These are phyloP conservation scores for Artemia sinica DNA, from an alignment of 2,888 invertebrate species.

Conservation along the genomic window DNA sequence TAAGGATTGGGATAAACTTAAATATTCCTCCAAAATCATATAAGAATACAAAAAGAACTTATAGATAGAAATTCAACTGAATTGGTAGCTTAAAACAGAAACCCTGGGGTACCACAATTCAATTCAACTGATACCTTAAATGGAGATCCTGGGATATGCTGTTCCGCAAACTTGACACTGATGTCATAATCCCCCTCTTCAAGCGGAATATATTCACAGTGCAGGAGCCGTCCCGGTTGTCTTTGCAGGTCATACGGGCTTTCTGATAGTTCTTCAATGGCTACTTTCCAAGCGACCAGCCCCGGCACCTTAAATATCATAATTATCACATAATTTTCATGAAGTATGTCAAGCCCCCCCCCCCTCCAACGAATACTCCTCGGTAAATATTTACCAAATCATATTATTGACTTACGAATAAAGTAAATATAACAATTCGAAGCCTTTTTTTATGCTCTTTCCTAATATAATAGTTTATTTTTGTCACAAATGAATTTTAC, in stretches of 20 bases:
- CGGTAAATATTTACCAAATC: too few species aligned
- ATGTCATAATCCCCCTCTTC: conserved; percentile 65
- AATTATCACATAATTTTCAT: too few species aligned
- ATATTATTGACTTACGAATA: too few species aligned
- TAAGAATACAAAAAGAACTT: conserved; percentile 17
- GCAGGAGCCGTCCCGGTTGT: conserved; percentile 69
- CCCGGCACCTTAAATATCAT: conserved; percentile 43
- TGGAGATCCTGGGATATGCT: conserved; percentile 62
- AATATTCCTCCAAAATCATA: background rate
- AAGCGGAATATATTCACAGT: conserved; percentile 57
- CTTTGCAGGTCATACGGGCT: conserved; percentile 63
- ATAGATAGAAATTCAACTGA: background rate
- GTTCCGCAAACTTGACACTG: conserved; percentile 60
- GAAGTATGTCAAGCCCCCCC: too few species aligned
- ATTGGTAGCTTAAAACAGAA: too few species aligned
- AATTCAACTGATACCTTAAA: conserved; percentile 36
- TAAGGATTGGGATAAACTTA: too few species aligned
- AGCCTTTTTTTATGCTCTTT: too few species aligned
- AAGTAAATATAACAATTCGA: too few species aligned
- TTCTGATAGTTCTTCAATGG: conserved; percentile 69
- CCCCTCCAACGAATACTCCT: too few species aligned
- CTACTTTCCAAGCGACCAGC: conserved; percentile 58
- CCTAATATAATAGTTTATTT: too few species aligned
- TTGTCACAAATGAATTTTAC: too few species aligned
- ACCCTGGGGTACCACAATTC: too few species aligned